phyloP scores from a whole-genome alignment of 2,113 vertebrate species.

The Epinephelus fuscoguttatus region DNA sequence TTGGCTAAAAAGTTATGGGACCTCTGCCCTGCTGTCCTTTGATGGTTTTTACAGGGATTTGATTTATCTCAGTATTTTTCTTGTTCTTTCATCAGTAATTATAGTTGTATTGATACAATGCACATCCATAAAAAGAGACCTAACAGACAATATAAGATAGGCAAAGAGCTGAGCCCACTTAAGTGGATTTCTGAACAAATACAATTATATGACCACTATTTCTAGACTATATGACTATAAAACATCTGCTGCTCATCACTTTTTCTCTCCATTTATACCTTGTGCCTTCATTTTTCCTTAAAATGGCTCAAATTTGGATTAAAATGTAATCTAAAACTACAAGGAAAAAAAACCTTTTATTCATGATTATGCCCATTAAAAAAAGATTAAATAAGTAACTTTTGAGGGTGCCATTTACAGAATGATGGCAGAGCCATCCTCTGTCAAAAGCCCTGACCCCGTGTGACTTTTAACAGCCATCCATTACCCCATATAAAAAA shows the following conservation, averaged over 20 bases:
- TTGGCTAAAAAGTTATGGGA: not conserved
- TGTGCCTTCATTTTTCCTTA: not conserved
- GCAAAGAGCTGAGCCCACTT: not conserved
- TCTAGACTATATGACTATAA: not conserved
- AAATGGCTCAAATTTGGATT: conserved; percentile 1
- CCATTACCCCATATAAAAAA: conserved; percentile 42
- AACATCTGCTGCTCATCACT: not conserved
- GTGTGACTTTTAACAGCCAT: conserved; percentile 63
- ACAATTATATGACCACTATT: not conserved
- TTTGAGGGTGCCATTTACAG: not conserved
- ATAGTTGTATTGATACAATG: not conserved
- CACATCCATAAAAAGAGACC: not conserved
- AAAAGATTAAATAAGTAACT: not conserved
- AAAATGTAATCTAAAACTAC: not conserved
- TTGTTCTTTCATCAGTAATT: not conserved
- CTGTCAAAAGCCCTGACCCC: conserved; percentile 46
- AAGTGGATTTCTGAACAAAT: not conserved
- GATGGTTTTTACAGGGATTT: not conserved
- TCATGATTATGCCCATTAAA: not conserved
- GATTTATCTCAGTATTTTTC: not conserved
- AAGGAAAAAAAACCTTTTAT: not conserved
- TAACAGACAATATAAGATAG: not conserved
- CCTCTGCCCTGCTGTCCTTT: not conserved
- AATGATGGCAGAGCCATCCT: conserved; percentile 3
- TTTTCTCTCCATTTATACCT: not conserved